Evolutionary conservation across 2,113 vertebrate species (phyloP).

Genomic region (Muscicapa adusta): DNA sequence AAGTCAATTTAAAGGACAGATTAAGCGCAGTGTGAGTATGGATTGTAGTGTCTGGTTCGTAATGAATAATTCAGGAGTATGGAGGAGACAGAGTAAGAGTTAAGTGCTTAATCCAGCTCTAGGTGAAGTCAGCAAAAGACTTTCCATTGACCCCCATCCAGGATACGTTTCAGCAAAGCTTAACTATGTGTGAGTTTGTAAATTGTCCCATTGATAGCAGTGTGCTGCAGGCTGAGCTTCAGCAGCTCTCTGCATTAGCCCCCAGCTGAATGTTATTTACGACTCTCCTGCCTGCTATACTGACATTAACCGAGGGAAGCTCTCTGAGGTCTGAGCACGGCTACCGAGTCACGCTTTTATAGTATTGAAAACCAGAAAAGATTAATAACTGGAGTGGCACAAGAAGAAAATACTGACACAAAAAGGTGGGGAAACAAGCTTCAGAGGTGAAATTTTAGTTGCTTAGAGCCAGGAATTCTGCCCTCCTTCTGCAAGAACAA

Average conservation of each 20-base stretch:
- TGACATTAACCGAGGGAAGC: not conserved
- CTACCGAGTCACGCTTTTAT: not conserved
- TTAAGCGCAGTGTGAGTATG: not conserved
- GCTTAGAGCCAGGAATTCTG: not conserved
- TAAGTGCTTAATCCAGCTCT: not conserved
- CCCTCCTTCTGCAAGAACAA: not conserved
- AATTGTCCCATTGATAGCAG: not conserved
- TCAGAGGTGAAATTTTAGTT: not conserved
- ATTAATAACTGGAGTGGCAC: not conserved
- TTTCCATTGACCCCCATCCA: not conserved
- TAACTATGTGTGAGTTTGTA: not conserved
- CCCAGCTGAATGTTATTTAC: not conserved
- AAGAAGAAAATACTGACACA: not conserved
- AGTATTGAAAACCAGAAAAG: not conserved
- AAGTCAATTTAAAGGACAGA: conserved; percentile 37
- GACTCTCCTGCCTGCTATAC: not conserved
- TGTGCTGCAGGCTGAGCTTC: not conserved
- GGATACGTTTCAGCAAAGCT: not conserved
- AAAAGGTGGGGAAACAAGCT: not conserved
- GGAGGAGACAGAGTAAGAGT: not conserved
- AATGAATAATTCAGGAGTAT: conserved; percentile 33
- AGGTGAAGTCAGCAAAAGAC: not conserved
- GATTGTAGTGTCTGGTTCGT: not conserved
- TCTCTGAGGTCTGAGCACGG: not conserved
- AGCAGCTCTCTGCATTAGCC: not conserved